These are phyloP conservation scores for Xanthorhoe designata DNA, from an alignment of 2,888 invertebrate genomes.

Conservation along the genomic window DNA sequence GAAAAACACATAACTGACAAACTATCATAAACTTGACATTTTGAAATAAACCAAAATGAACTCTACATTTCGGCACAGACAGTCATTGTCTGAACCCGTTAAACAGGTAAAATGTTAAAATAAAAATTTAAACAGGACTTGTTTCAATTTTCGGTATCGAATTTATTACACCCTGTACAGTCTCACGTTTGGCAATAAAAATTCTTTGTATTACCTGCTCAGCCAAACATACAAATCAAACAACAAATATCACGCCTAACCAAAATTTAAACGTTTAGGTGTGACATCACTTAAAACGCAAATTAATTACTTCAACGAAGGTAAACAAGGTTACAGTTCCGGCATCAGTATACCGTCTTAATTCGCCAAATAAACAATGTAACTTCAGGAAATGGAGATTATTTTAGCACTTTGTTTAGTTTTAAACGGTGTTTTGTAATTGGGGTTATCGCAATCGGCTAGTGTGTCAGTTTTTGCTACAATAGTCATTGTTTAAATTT, in stretches of 20 bases:
- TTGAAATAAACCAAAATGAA: too few species aligned
- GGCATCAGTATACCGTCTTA: constrained; percentile 31
- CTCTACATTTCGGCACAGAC: too few species aligned
- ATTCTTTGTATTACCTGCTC: background rate
- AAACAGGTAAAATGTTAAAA: too few species aligned
- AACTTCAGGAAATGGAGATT: constrained; percentile 27
- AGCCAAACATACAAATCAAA: background rate
- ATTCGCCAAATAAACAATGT: constrained; percentile 37
- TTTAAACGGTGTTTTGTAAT: constrained; percentile 12
- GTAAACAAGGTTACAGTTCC: constrained; percentile 39
- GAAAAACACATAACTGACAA: too few species aligned
- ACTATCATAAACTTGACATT: too few species aligned
- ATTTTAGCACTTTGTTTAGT: constrained; percentile 21
- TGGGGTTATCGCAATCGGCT: background rate
- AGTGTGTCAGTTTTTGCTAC: background rate
- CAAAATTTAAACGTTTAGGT: background rate
- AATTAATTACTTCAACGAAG: constrained; percentile 33
- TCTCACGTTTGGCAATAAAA: too few species aligned
- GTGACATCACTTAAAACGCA: constrained; percentile 25
- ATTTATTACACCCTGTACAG: too few species aligned
- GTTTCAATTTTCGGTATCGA: too few species aligned
- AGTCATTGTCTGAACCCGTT: too few species aligned
- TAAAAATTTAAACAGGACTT: too few species aligned
- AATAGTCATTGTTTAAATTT: background rate
- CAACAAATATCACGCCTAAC: background rate